Percentiles rank a stretch among this genome's conserved stretches.
These are phyloP conservation scores for Psophia crepitans DNA, from an alignment of 2,113 vertebrate genomes.

Conservation along the genomic window DNA sequence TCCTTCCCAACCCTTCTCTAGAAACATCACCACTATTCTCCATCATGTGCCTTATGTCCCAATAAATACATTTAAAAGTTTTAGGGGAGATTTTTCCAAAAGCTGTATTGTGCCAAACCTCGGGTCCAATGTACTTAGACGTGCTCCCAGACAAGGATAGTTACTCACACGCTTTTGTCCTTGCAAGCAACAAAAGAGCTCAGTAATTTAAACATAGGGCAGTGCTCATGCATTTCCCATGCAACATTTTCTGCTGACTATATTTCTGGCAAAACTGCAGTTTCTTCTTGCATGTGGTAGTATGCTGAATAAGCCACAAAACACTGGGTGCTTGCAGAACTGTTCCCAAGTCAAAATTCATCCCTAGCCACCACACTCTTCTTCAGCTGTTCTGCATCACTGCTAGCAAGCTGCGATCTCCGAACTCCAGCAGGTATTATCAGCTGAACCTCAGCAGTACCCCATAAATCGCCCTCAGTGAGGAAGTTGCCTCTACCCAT, in stretches of 20 bases:
- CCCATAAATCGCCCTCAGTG: slow-evolving; percentile 1
- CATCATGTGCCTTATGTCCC: background rate
- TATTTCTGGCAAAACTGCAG: background rate
- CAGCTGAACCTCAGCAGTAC: background rate
- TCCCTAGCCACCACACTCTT: background rate
- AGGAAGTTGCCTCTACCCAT: background rate
- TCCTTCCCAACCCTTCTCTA: background rate
- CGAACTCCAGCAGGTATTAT: background rate
- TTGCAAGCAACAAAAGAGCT: background rate
- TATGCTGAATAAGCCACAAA: background rate
- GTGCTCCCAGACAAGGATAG: background rate
- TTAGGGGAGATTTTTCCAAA: background rate
- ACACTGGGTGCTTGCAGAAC: background rate
- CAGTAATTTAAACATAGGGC: background rate
- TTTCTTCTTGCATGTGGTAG: background rate
- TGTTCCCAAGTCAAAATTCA: background rate
- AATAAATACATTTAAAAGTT: background rate
- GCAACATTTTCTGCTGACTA: background rate
- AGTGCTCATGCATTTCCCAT: background rate
- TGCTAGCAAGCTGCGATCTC: background rate
- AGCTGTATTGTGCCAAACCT: background rate
- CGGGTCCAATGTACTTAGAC: background rate
- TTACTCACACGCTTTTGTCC: background rate
- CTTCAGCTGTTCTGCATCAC: background rate
- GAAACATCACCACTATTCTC: background rate